Evolutionary conservation across 2,113 vertebrate species (phyloP), one percentile per base, ranked within the genome.

Genomic region (Oostethus manadensis): DNA sequence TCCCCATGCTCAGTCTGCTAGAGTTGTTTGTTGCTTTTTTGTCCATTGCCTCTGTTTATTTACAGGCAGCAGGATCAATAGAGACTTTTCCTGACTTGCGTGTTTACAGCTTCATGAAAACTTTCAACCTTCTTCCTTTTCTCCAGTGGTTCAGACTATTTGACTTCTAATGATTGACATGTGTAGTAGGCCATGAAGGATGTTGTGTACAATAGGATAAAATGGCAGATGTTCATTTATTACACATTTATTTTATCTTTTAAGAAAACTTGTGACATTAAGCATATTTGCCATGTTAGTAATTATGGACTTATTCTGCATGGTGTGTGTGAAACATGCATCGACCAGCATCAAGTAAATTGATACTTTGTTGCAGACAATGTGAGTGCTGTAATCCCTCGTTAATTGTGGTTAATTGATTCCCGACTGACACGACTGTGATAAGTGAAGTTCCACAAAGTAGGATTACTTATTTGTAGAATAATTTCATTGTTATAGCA

Each of bases 111-210:
- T 89, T 88, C 81, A 83, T 84, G 77, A 89, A 89, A 88, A 82
- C 77, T 55, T 40, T 55, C 53, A 55, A 40, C 18, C 53, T n/a
- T 55, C 35, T 55, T 79, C 73, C 81, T 81, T 80, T 75, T 86
- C 69, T 68, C 60, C 61, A 74, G 71, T 84, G 88, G 79, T 87
- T 86, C 76, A 81, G 83, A 89, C 82, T 50, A 84, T 84, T 81
- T 79, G 45, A 76, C 70, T 74, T 86, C 70, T 86, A 88, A 82
- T 89, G 88, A 92, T 76, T 90, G 90, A 90, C 88, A 87, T 74
- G 84, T 89, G 86, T 89, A 92, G 91, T 90, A 88, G 86, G 75
- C 78, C 70, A 70, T 38, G 44, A 85, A 65, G 76, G 74, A 64
- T 68, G 63, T 73, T 73, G 61, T 35, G 64, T 55, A 55, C 61